Evolutionary conservation across 2,888 invertebrate species (phyloP), one percentile per base, ranked within the genome.

Genomic region (Callyntrura guangdongensis): DNA sequence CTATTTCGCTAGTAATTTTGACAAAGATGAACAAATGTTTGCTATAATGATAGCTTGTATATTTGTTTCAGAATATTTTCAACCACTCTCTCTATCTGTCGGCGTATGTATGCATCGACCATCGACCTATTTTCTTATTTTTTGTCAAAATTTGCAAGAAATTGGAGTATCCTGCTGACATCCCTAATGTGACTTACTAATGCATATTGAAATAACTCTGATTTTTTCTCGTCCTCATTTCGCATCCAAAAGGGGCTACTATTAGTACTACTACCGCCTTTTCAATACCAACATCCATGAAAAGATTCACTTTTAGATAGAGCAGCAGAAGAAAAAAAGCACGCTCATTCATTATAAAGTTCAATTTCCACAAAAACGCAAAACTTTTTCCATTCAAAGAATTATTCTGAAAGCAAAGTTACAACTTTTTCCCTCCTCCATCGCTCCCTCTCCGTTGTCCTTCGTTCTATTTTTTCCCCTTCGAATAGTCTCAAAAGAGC

Each of bases 351-450:
- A 89, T 89, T 89, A 89, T 83, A 89, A 89, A 81, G 74, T 77
- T 64, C 64, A 47, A 83, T 89, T 89, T 83, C 74, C 72, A 72
- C 89, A 82, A 74, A 83, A 61, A 69, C 36, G 72, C 14, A 36
- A 89, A 89, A 89, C 27, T 85, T 89, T 89, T 56, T 20, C 89
- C 83, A 84, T 77, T 79, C 61, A 22, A 85, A 77, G 64, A 53
- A 84, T 67, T 84, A 84, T 67, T 84, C 79, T 89, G 84, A 89
- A 89, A 89, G 89, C 77, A 84, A 89, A 89, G 89, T 89, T 89
- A 27, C 45, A 82, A 83, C 74, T 83, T 89, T 89, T 56, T 11
- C 20, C 53, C 22, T 67, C 64, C 36, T 25, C 17, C 12, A 36
- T 56, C 61, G 45, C n/a, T 59, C 56, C 17, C 49, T 56, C 14